Percentiles rank a stretch among this genome's conserved stretches.
These are phyloP conservation scores for Mus caroli DNA, from an alignment of 2,797 vertebrate species.

Conservation along the genomic window DNA sequence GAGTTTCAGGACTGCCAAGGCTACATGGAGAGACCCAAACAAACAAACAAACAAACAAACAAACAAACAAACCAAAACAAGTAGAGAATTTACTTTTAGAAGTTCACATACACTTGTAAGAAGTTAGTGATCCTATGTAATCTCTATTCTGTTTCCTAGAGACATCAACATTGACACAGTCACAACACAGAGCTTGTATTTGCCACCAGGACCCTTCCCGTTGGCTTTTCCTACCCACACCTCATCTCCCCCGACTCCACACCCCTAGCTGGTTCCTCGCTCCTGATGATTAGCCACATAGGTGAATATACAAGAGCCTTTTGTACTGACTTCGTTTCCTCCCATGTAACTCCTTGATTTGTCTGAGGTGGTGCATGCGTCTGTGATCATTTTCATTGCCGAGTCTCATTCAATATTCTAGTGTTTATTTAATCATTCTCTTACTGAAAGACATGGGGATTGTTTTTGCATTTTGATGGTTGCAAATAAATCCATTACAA, in stretches of 20 bases:
- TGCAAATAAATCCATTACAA: background rate
- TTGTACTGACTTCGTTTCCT: background rate
- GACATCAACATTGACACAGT: background rate
- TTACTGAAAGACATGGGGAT: background rate
- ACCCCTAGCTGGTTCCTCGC: background rate
- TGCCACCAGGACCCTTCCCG: background rate
- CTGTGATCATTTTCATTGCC: background rate
- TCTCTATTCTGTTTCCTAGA: background rate
- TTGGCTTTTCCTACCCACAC: background rate
- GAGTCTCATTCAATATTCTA: fast-evolving
- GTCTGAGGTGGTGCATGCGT: background rate
- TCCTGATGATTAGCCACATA: background rate
- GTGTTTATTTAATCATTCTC: background rate
- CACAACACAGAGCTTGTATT: background rate
- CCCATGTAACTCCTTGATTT: background rate
- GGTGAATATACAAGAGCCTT: background rate
- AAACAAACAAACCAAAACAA: background rate
- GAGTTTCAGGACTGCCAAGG: background rate
- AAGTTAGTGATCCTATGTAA: background rate
- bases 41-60: background rate
- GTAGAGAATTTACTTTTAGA: background rate
- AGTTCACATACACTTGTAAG: background rate
- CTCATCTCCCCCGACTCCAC: too few species aligned
- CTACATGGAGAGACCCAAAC: background rate
- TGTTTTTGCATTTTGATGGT: background rate